Percentiles rank a stretch among this genome's conserved stretches.
phyloP scores from a whole-genome alignment of 2,888 invertebrate genomes.

The Leptothorax acervorum region DNA sequence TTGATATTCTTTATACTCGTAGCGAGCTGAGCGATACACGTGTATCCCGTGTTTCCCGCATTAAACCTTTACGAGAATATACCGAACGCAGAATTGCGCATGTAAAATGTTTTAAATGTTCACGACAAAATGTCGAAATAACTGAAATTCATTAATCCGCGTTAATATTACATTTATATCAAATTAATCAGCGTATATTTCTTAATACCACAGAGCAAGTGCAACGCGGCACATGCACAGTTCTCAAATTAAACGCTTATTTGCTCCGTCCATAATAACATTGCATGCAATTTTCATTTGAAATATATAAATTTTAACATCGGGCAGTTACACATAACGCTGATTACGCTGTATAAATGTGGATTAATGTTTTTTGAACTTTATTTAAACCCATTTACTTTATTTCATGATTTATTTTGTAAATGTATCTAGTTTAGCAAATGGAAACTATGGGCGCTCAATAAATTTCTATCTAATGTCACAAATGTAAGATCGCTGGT shows the following conservation, averaged over 20 bases:
- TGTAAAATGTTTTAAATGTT: constrained; percentile 35
- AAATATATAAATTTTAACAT: constrained; percentile 43
- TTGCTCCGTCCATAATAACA: constrained; percentile 41
- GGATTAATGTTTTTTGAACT: constrained; percentile 39
- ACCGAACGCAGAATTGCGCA: constrained; percentile 13
- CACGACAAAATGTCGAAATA: constrained; percentile 1
- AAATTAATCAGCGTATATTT: constrained; percentile 33
- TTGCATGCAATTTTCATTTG: constrained; percentile 40
- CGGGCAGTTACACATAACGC: constrained; percentile 2
- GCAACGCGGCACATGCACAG: constrained; percentile 8
- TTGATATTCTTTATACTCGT: constrained; percentile 5
- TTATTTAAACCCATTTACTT: constrained; percentile 35
- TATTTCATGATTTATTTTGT: constrained; percentile 37
- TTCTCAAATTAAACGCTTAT: constrained; percentile 45
- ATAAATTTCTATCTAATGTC: constrained; percentile 35
- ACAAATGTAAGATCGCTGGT: background rate
- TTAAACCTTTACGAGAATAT: constrained; percentile 25
- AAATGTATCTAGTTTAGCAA: background rate
- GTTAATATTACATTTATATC: constrained; percentile 17
- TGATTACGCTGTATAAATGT: constrained; percentile 25
- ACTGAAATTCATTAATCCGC: constrained; percentile 28
- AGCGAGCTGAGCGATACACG: background rate
- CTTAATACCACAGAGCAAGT: constrained; percentile 34
- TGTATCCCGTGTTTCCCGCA: background rate
- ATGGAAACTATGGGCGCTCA: constrained; percentile 23